phyloP scores from a whole-genome alignment of 2,113 vertebrate species.

The Psilopsiagon aymara region DNA sequence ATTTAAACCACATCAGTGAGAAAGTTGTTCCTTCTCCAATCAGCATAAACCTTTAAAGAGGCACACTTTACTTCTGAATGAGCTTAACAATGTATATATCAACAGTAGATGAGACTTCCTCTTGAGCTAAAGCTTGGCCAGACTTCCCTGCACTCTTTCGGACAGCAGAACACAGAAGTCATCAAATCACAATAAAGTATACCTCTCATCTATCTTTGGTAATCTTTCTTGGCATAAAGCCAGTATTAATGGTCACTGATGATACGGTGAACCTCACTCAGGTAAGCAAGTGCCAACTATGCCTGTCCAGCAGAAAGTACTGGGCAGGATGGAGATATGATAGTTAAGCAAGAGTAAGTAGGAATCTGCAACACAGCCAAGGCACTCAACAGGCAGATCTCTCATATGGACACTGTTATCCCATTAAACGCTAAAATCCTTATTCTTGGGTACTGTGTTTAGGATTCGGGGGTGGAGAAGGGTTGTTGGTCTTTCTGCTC shows the following conservation, averaged over 20 bases:
- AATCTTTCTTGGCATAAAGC: not conserved
- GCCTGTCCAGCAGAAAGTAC: not conserved
- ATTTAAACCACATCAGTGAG: not conserved
- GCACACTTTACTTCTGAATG: not conserved
- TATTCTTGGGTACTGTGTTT: not conserved
- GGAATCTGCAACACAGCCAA: not conserved
- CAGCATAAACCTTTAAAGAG: not conserved
- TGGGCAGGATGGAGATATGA: accelerated
- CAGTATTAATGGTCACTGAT: not conserved
- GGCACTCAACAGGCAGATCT: not conserved
- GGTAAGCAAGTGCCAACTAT: not conserved
- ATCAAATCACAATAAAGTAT: not conserved
- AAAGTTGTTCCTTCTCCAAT: not conserved
- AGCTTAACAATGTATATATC: not conserved
- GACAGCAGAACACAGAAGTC: not conserved
- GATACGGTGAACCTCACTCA: not conserved
- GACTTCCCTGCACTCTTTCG: not conserved
- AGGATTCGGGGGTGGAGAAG: not conserved
- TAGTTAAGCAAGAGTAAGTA: not conserved
- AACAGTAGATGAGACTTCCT: not conserved
- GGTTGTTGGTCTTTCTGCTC: not conserved
- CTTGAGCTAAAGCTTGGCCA: not conserved
- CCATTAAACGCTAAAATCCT: not conserved
- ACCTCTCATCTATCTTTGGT: not conserved
- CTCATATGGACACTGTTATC: not conserved